Percentiles rank a stretch among this genome's conserved stretches.
Evolutionary conservation across 92 coral and sea anemone species (phyloP).

Genomic region (Diadumene lineata): DNA sequence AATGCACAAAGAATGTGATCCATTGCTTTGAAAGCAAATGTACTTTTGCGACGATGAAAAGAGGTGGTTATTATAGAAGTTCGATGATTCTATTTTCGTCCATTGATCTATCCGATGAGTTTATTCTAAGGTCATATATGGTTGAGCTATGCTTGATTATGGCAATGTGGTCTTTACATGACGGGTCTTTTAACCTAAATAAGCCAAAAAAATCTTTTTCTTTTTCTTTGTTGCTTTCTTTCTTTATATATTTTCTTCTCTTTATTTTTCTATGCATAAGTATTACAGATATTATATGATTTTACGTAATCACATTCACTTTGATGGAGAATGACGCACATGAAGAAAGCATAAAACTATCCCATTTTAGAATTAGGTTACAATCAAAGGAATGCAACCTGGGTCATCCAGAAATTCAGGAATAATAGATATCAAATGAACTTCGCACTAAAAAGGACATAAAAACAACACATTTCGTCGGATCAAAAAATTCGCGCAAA

Average conservation of each 20-base stretch:
- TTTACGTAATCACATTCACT: too few species aligned
- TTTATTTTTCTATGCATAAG: too few species aligned
- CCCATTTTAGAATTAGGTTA: too few species aligned
- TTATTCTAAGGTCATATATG: not conserved
- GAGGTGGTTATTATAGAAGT: not conserved
- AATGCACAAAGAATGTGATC: not conserved
- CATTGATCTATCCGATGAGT: not conserved
- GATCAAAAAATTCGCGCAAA: not conserved
- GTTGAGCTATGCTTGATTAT: not conserved
- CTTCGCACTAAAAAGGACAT: not conserved
- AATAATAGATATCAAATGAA: not conserved
- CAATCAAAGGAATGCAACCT: not conserved
- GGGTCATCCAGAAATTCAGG: not conserved
- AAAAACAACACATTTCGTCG: not conserved
- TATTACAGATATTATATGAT: too few species aligned
- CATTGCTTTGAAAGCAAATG: not conserved
- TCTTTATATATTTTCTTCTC: too few species aligned
- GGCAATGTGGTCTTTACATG: not conserved
- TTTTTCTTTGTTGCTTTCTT: too few species aligned
- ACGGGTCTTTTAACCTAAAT: not conserved
- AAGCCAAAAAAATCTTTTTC: too few species aligned
- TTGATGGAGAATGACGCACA: too few species aligned
- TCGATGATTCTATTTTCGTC: not conserved
- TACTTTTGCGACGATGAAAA: not conserved
- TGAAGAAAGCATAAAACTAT: too few species aligned